Conservation (phyloP, 2,888 invertebrate species). For the Orthonevra nobilis region DNA sequence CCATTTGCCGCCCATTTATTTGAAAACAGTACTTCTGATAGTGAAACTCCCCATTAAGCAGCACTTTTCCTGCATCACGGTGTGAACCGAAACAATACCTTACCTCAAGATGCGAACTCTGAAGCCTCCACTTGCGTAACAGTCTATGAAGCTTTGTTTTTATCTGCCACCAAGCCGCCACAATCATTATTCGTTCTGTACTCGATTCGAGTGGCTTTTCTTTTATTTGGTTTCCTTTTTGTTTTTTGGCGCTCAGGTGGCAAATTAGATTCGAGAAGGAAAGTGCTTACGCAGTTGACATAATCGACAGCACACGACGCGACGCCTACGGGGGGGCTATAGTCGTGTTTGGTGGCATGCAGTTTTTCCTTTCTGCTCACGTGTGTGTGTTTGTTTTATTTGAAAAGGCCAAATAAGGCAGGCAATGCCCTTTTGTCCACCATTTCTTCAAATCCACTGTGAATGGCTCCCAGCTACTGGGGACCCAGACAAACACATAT, state of each 20-base stretch:
- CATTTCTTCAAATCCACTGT: slow-evolving; percentile 63
- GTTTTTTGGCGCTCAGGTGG: slow-evolving; percentile 46
- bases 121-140: slow-evolving; percentile 37
- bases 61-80: slow-evolving; percentile 20
- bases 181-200: slow-evolving; percentile 23
- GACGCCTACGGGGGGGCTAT: slow-evolving; percentile 10
- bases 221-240: not conserved
- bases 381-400: not conserved
- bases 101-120: not conserved
- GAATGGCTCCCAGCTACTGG: slow-evolving; percentile 31
- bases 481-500: slow-evolving; percentile 18
- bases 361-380: slow-evolving; percentile 21
- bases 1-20: slow-evolving; percentile 43
- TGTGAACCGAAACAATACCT: slow-evolving; percentile 24
- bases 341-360: slow-evolving; percentile 31
- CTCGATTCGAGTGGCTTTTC: not conserved
- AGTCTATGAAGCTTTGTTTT: slow-evolving; percentile 1
- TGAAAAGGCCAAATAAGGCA: slow-evolving; percentile 66
- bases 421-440: slow-evolving; percentile 65
- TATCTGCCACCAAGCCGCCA: slow-evolving; percentile 12
- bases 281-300: slow-evolving; percentile 68
- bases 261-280: slow-evolving; percentile 47
- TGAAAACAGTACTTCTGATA: slow-evolving; percentile 21
- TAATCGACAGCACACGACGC: slow-evolving; percentile 62
- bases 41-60: slow-evolving; percentile 31